These are phyloP conservation scores for Idaea biselata DNA, from an alignment of 2,888 invertebrate species.

Conservation along the genomic window DNA sequence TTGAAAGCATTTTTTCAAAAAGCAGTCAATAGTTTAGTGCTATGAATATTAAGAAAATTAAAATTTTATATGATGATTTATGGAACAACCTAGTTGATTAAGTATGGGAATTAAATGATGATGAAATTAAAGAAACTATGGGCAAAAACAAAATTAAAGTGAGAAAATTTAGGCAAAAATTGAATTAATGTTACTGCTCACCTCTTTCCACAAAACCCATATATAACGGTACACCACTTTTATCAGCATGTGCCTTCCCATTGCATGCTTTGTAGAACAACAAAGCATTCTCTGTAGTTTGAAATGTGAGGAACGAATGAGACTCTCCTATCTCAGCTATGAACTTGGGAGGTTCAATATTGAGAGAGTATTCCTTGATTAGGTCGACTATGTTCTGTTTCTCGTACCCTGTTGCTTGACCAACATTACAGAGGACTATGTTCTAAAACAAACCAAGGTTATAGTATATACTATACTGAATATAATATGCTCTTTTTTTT, in stretches of 20 bases:
- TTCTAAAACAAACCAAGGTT: constrained; percentile 65
- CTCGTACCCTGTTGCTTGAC: constrained; percentile 89
- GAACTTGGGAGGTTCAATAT: constrained; percentile 81
- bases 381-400: constrained; percentile 83
- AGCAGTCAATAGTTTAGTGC: too few relatives aligned
- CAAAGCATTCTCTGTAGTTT: constrained; percentile 69
- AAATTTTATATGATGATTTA: too few relatives aligned
- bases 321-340: constrained; percentile 89
- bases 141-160: too few relatives aligned
- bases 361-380: constrained; percentile 72
- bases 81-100: too few relatives aligned
- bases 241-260: constrained; percentile 79
- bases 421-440: constrained; percentile 91
- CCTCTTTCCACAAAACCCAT: constrained; percentile 83
- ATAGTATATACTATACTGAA: background rate
- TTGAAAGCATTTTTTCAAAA: too few relatives aligned
- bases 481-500: too few relatives aligned
- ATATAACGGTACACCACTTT: constrained; percentile 83
- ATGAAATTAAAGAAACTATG: too few relatives aligned
- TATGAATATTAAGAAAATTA: too few relatives aligned
- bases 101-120: too few relatives aligned
- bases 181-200: constrained; percentile 45
- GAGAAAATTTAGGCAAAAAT: background rate
- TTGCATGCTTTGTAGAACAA: constrained; percentile 81
- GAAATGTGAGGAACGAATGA: constrained; percentile 87